A percentile compares a stretch with the other conserved stretches of the same genome.
Evolutionary conservation across 2,888 invertebrate genomes (phyloP).

Genomic region (Tinea trinotella): DNA sequence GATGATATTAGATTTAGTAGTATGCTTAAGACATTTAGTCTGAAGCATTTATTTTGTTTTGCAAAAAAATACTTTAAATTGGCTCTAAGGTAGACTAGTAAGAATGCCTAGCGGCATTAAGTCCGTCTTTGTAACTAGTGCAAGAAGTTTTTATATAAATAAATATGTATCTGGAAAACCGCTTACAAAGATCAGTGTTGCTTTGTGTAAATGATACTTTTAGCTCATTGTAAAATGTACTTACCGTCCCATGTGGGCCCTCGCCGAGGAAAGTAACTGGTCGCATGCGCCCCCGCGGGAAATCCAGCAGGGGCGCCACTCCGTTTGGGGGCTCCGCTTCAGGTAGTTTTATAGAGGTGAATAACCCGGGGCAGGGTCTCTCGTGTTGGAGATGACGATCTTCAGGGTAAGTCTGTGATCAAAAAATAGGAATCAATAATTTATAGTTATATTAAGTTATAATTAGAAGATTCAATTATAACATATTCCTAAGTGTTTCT

Average conservation of each 20-base stretch:
- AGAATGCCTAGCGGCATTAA: too few species aligned
- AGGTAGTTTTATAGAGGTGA: constrained; percentile 81
- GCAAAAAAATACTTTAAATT: too few species aligned
- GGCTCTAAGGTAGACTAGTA: too few species aligned
- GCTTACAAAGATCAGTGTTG: too few species aligned
- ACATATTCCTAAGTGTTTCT: too few species aligned
- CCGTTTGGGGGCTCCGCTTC: constrained; percentile 78
- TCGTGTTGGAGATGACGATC: constrained; percentile 66
- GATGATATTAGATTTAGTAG: too few species aligned
- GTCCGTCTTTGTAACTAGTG: too few species aligned
- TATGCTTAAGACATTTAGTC: too few species aligned
- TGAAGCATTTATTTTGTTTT: too few species aligned
- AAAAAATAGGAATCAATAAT: constrained; percentile 21
- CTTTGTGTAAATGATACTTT: neutral
- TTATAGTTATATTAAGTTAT: neutral
- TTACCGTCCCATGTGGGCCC: constrained; percentile 90
- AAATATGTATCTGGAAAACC: too few species aligned
- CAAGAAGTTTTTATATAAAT: too few species aligned
- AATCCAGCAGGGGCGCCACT: constrained; percentile 80
- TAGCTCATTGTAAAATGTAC: constrained; percentile 31
- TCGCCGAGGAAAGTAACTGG: constrained; percentile 89
- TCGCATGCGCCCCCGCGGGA: constrained; percentile 86
- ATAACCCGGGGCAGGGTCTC: constrained; percentile 78
- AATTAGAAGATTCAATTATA: too few species aligned
- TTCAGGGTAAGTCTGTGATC: constrained; percentile 54